phyloP scores from a whole-genome alignment of 1,140 invertebrate species.

The Drosophila guanche region DNA sequence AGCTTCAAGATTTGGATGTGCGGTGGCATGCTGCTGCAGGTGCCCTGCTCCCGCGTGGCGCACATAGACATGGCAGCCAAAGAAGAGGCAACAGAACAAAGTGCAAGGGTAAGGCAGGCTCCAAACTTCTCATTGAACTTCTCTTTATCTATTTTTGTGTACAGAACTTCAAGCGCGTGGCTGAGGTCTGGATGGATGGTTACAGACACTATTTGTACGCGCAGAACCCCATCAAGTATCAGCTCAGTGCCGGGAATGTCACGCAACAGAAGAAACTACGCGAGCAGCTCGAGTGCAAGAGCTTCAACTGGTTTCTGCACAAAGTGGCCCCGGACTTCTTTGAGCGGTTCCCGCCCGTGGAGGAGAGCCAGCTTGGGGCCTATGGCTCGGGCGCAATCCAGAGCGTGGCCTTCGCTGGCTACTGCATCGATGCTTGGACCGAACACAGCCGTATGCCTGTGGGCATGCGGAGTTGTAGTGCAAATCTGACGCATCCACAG shows the following conservation, averaged over 20 bases:
- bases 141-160: neutral
- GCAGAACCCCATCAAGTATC: slow-evolving; percentile 86
- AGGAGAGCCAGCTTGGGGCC: slow-evolving; percentile 85
- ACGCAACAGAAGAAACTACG: slow-evolving; percentile 87
- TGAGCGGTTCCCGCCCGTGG: slow-evolving; percentile 90
- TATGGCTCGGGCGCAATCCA: slow-evolving; percentile 89
- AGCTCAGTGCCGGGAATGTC: slow-evolving; percentile 88
- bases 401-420: slow-evolving; percentile 86
- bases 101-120: slow-evolving; percentile 91
- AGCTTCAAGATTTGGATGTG: slow-evolving; percentile 97
- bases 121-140: slow-evolving; percentile 43
- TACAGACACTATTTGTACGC: slow-evolving; percentile 90
- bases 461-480: slow-evolving; percentile 78
- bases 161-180: slow-evolving; percentile 90
- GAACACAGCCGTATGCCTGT: slow-evolving; percentile 87
- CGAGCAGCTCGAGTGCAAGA: slow-evolving; percentile 89
- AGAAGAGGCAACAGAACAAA: slow-evolving; percentile 87
- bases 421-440: slow-evolving; percentile 90
- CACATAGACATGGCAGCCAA: slow-evolving; percentile 89
- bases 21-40: slow-evolving; percentile 94
- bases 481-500: slow-evolving; percentile 47
- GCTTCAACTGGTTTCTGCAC: slow-evolving; percentile 94
- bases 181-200: slow-evolving; percentile 96
- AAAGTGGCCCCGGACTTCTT: slow-evolving; percentile 91
- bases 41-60: slow-evolving; percentile 96